phyloP scores from a whole-genome alignment of 1,140 invertebrate genomes.

The Aphelinus atriplicis region DNA sequence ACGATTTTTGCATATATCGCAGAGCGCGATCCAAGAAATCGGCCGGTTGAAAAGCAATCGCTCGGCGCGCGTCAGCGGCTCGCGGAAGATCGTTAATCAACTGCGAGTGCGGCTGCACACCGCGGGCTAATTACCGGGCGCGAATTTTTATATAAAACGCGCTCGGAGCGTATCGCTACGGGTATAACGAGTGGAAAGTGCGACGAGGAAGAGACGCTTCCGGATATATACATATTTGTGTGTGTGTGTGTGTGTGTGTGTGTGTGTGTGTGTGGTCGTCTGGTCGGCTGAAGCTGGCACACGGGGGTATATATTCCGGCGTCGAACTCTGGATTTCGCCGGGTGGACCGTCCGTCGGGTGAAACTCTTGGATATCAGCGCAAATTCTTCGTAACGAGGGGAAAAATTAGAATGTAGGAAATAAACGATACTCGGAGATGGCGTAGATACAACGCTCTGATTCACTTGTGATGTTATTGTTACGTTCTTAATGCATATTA shows the following conservation, averaged over 20 bases:
- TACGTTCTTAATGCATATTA: too few species aligned
- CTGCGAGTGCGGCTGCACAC: background rate
- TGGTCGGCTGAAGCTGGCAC: background rate
- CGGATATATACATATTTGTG: background rate
- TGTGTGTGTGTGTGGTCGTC: background rate
- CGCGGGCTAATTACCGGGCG: slow-evolving; percentile 11
- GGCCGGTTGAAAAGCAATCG: background rate
- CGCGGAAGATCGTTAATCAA: slow-evolving; percentile 28
- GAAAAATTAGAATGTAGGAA: too few species aligned
- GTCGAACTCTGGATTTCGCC: too few species aligned
- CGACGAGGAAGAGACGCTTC: slow-evolving; percentile 8
- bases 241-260: background rate
- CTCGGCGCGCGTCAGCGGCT: background rate
- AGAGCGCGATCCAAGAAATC: too few species aligned
- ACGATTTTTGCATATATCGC: too few species aligned
- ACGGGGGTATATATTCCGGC: too few species aligned
- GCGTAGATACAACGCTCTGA: too few species aligned
- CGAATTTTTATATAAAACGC: slow-evolving; percentile 28
- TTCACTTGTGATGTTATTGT: too few species aligned
- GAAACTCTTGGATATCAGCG: too few species aligned
- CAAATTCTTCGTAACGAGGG: too few species aligned
- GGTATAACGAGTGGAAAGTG: background rate
- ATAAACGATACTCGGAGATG: too few species aligned
- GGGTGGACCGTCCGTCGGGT: too few species aligned
- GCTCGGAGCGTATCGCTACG: slow-evolving; percentile 13